Conservation (phyloP, 2,888 invertebrate species). For the Disparrhopalites patrizii region DNA sequence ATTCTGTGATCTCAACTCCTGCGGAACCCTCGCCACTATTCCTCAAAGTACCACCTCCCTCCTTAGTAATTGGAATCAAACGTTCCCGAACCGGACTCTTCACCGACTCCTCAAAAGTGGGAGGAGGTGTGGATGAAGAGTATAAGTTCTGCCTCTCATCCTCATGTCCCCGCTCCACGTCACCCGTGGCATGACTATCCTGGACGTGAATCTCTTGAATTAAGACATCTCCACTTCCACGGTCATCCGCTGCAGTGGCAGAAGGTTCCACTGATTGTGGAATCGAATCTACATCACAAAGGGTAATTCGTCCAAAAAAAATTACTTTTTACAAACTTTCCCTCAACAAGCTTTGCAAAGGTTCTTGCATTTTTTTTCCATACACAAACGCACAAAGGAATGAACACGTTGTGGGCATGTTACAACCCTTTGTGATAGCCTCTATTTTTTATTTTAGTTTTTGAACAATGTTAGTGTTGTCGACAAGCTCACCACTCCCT, state of each 20-base stretch:
- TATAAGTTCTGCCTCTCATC: neutral
- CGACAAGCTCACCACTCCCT: too few relatives aligned
- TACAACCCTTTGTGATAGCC: too few relatives aligned
- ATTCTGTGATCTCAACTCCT: constrained; percentile 26
- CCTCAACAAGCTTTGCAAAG: too few relatives aligned
- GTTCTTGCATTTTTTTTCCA: too few relatives aligned
- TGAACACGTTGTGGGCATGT: too few relatives aligned
- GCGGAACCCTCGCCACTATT: constrained; percentile 12
- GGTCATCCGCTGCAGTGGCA: constrained; percentile 20
- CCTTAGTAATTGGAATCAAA: constrained; percentile 24
- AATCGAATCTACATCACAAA: constrained; percentile 27
- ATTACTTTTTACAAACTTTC: too few relatives aligned
- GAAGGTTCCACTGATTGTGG: constrained; percentile 22
- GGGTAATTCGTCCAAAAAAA: too few relatives aligned
- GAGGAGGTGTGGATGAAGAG: neutral
- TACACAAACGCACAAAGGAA: too few relatives aligned
- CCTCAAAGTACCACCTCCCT: constrained; percentile 24
- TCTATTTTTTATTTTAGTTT: too few relatives aligned
- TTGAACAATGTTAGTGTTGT: too few relatives aligned
- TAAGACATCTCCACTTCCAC: constrained; percentile 18
- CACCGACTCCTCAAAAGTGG: constrained; percentile 23
- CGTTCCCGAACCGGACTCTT: constrained; percentile 19
- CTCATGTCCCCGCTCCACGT: neutral
- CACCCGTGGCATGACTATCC: neutral
- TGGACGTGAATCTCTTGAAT: constrained; percentile 26